phyloP scores from a whole-genome alignment of 2,113 vertebrate species.

The Microcebus murinus region DNA sequence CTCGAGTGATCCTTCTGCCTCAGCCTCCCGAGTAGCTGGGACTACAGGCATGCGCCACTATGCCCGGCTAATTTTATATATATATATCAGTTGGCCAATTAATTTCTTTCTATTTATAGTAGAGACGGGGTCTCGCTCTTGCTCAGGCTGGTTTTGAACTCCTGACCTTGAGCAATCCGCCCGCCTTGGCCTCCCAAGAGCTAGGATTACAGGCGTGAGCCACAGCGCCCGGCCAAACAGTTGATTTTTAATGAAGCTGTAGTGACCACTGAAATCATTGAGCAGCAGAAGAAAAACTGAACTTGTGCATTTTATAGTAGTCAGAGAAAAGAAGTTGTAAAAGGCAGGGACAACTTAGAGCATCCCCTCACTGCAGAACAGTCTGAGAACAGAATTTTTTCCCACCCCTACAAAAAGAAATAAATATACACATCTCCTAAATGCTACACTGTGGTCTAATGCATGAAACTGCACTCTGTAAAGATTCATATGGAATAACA shows the following conservation, averaged over 20 bases:
- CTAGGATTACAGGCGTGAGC: too few relatives aligned
- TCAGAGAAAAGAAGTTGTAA: not conserved
- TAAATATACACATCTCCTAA: not conserved
- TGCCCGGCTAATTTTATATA: too few relatives aligned
- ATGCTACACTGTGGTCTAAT: not conserved
- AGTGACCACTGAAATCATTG: not conserved
- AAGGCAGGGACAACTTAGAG: not conserved
- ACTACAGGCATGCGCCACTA: too few relatives aligned
- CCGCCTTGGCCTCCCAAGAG: too few relatives aligned
- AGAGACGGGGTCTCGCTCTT: too few relatives aligned
- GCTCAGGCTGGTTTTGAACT: too few relatives aligned
- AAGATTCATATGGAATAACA: not conserved
- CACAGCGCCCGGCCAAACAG: too few relatives aligned
- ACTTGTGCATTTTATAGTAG: not conserved
- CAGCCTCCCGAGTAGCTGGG: too few relatives aligned
- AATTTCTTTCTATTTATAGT: too few relatives aligned
- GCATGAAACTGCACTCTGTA: not conserved
- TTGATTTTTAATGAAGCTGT: not conserved
- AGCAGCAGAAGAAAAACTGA: not conserved
- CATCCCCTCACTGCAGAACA: rapidly evolving
- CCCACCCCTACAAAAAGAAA: not conserved
- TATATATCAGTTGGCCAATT: too few relatives aligned
- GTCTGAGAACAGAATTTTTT: not conserved
- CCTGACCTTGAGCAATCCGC: too few relatives aligned
- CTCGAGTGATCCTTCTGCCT: too few relatives aligned